phyloP scores from a whole-genome alignment of 2,888 invertebrate species.

The Tiliacea citrago region DNA sequence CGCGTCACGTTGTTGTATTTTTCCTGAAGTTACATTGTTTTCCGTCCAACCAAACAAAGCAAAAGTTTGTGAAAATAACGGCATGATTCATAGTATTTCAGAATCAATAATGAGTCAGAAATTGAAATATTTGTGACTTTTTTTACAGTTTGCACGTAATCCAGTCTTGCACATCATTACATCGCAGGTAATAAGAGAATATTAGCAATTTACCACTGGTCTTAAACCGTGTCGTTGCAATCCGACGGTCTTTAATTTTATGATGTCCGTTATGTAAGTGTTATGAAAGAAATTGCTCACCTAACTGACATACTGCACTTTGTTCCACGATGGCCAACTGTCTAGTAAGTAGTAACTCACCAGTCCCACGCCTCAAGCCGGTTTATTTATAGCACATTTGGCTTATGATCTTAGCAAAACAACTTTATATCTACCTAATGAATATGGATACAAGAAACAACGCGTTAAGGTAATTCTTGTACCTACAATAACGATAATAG shows the following conservation, averaged over 20 bases:
- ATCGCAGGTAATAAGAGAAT: slow-evolving; percentile 32
- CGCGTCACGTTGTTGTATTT: slow-evolving; percentile 35
- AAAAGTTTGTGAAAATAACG: slow-evolving; percentile 35
- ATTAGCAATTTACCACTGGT: slow-evolving; percentile 43
- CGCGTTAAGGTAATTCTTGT: not conserved
- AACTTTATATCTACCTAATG: slow-evolving; percentile 5
- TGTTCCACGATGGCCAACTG: slow-evolving; percentile 45
- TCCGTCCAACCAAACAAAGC: slow-evolving; percentile 36
- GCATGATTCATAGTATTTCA: slow-evolving; percentile 40
- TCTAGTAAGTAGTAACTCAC: slow-evolving; percentile 46
- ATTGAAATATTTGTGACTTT: slow-evolving; percentile 11
- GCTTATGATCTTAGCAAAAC: slow-evolving; percentile 41
- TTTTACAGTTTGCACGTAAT: not conserved
- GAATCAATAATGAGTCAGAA: slow-evolving; percentile 33
- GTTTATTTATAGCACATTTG: slow-evolving; percentile 80
- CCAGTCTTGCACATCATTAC: slow-evolving; percentile 13
- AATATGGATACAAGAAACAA: slow-evolving; percentile 8
- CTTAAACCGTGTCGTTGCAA: slow-evolving; percentile 35
- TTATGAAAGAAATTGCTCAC: slow-evolving; percentile 50
- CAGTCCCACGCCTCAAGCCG: slow-evolving; percentile 60
- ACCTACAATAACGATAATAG: not conserved
- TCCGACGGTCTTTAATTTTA: slow-evolving; percentile 50
- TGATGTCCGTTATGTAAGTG: slow-evolving; percentile 50
- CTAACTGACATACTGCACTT: slow-evolving; percentile 58
- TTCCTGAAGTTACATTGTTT: slow-evolving; percentile 40